These are phyloP conservation scores for Norana najaformis DNA, from an alignment of 2,888 invertebrate genomes.

Conservation along the genomic window DNA sequence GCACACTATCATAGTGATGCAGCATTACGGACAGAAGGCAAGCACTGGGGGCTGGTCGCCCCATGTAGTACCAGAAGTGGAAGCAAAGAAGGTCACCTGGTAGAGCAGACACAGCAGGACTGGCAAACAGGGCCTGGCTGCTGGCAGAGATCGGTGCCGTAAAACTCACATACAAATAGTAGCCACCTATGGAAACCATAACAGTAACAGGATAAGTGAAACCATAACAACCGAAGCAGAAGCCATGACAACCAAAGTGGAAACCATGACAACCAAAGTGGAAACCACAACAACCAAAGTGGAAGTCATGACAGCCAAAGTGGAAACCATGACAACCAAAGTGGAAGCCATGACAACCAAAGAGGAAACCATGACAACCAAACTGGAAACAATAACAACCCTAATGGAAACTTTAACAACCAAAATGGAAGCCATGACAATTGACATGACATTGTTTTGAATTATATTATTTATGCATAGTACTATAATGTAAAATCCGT, in stretches of 20 bases:
- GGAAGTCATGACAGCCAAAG: not conserved
- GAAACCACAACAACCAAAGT: not conserved
- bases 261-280: not conserved
- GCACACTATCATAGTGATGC: slow-evolving; percentile 14
- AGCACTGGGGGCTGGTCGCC: not conserved
- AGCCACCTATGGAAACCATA: not conserved
- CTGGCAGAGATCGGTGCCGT: not conserved
- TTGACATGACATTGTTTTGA: not conserved
- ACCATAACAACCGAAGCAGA: too few relatives aligned
- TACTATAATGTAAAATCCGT: too few relatives aligned
- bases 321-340: too few relatives aligned
- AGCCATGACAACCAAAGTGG: not conserved
- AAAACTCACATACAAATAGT: slow-evolving; percentile 16
- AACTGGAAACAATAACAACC: not conserved
- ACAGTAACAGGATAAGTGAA: slow-evolving; percentile 7
- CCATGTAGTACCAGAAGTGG: slow-evolving; percentile 15
- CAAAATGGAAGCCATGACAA: not conserved
- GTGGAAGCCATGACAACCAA: slow-evolving; percentile 40
- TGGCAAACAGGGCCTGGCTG: not conserved
- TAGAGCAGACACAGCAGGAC: not conserved
- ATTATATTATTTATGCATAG: not conserved
- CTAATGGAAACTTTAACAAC: too few relatives aligned
- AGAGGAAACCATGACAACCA: too few relatives aligned
- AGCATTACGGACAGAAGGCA: slow-evolving; percentile 22
- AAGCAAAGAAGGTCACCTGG: not conserved